Evolutionary conservation across 2,888 invertebrate genomes (phyloP), one percentile per base, ranked within the genome.

Genomic region (Syrphus vitripennis): DNA sequence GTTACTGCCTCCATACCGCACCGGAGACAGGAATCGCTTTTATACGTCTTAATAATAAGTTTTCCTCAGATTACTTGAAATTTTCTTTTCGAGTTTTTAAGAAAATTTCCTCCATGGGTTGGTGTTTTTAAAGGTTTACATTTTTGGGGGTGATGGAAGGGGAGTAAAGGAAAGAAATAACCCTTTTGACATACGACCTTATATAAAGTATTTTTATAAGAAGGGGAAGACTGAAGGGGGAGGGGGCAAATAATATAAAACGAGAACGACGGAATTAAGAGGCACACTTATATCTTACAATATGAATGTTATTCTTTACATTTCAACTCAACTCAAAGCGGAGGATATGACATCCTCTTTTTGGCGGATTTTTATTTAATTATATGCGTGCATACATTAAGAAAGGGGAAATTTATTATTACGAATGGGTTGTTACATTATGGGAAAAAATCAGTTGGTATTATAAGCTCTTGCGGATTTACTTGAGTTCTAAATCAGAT

Each of bases 11-110:
- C 10, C 12, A 12, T 37, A 37, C 16, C n/a, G n/a, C n/a, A n/a
- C n/a, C n/a, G n/a, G n/a, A 45, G 19, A 42, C 42, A 4, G 19
- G 84, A 81, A 86, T 86, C 72, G 77, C 72, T 84, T 84, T 82
- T 21, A 45, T 50, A 53, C 74, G 78, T 86, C 82, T 82, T 78
- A 86, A 86, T 86, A 81, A 86, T 86, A 86, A 86, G 76, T 50
- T 86, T 86, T 86, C 82, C 86, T 86, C 86, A 78, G 78, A 86
- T 86, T 86, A 86, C 86, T 69, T 57, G 3, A 14, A 12, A n/a
- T 2, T 6, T 59, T 80, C n/a, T 50, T 67, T 48, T 40, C n/a
- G 37, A 63, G 34, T 71, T 61, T 31, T 45, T 67, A 57, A 14
- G 26, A 31, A 14, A 26, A 16, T 31, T 4, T 37, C 59, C 37